These are phyloP conservation scores for Cerastis rubricosa DNA, from an alignment of 2,888 invertebrate genomes.

Conservation along the genomic window DNA sequence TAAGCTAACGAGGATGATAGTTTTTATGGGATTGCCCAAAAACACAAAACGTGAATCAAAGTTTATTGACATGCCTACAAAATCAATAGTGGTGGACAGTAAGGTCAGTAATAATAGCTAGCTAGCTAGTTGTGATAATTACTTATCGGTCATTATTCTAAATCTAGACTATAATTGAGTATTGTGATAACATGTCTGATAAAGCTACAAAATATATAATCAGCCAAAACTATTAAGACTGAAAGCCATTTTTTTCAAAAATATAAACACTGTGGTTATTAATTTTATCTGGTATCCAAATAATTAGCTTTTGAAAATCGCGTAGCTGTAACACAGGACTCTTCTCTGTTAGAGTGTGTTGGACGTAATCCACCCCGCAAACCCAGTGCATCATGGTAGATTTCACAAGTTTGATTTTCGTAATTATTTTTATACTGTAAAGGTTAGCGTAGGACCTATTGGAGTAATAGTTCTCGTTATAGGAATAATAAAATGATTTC, in stretches of 20 bases:
- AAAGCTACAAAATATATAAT: not conserved
- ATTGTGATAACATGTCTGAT: conserved; percentile 6
- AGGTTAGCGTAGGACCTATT: too few species aligned
- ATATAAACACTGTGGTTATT: not conserved
- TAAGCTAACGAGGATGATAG: not conserved
- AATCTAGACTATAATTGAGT: conserved; percentile 17
- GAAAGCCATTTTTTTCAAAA: not conserved
- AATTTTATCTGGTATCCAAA: not conserved
- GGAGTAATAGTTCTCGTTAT: too few species aligned
- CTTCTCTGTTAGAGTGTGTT: not conserved
- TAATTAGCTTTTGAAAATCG: not conserved
- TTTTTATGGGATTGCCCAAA: not conserved
- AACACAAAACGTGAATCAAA: not conserved
- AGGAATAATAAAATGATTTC: too few species aligned
- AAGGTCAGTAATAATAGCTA: not conserved
- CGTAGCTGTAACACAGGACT: not conserved
- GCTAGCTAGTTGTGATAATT: not conserved
- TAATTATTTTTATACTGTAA: too few species aligned
- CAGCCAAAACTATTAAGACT: not conserved
- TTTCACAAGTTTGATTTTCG: too few species aligned
- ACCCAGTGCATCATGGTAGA: not conserved
- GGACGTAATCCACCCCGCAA: not conserved
- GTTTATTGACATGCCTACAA: not conserved
- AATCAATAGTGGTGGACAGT: not conserved
- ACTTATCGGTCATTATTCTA: conserved; percentile 31